Percentiles rank a stretch among this genome's conserved stretches.
Conservation (phyloP, 2,888 invertebrate genomes). For the Sipunculus nudus region DNA sequence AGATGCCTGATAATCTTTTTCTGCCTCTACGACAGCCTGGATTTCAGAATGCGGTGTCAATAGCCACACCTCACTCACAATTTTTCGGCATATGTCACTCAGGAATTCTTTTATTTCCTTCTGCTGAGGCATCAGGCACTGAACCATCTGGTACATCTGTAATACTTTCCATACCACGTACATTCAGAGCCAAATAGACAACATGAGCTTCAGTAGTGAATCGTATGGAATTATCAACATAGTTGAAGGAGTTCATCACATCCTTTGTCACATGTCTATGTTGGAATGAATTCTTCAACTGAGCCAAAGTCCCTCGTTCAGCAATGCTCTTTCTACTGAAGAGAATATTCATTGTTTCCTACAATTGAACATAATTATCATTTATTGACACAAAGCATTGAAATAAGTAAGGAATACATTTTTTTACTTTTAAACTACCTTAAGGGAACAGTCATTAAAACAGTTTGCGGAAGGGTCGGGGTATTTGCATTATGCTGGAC, state of each 20-base stretch:
- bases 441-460: too few species aligned
- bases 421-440: too few species aligned
- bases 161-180: background rate
- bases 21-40: background rate
- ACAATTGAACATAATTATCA: too few species aligned
- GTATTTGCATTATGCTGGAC: too few species aligned
- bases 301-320: background rate
- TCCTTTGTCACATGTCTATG: constrained; percentile 1
- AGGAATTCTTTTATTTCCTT: background rate
- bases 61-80: constrained; percentile 2
- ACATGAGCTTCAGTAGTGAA: constrained; percentile 5
- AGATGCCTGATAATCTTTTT: background rate
- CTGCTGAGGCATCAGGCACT: background rate
- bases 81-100: background rate
- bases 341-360: background rate
- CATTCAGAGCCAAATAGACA: background rate
- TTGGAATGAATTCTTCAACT: background rate
- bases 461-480: too few species aligned
- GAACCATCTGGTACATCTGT: background rate
- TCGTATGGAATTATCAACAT: background rate
- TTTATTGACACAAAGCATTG: too few species aligned
- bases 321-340: background rate
- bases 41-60: background rate
- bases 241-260: constrained; percentile 6
- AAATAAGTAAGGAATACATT: too few species aligned